A percentile compares a stretch with the other conserved stretches of the same genome.
Conservation (phyloP, 2,888 invertebrate genomes). For the Danaus chrysippus region DNA sequence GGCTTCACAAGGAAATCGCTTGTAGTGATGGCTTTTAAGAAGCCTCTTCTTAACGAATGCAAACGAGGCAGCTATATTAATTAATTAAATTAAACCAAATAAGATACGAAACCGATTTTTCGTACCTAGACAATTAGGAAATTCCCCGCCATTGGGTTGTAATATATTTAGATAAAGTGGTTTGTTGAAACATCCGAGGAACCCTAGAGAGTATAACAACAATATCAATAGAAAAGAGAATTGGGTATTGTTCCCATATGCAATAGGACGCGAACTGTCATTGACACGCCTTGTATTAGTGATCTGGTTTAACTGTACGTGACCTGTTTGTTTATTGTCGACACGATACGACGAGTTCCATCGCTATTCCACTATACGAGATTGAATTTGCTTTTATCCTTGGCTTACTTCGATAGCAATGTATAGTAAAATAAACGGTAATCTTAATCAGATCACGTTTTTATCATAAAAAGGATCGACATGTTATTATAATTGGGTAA, state of each 20-base stretch:
- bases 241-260: conserved; percentile 2
- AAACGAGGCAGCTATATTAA: too few relatives aligned
- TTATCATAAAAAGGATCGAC: conserved; percentile 5
- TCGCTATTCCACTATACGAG: not conserved
- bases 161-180: too few relatives aligned
- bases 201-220: not conserved
- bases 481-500: conserved; percentile 1
- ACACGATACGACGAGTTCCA: not conserved
- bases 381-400: not conserved
- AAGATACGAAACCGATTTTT: too few relatives aligned
- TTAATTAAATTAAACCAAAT: too few relatives aligned
- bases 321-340: not conserved
- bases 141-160: too few relatives aligned
- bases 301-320: conserved; percentile 5
- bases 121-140: too few relatives aligned
- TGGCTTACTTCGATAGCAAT: not conserved
- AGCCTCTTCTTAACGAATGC: too few relatives aligned
- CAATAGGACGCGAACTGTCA: conserved; percentile 5
- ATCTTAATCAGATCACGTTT: conserved; percentile 7
- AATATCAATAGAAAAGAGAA: conserved; percentile 6
- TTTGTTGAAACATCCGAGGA: not conserved
- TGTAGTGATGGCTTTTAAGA: too few relatives aligned
- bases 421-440: not conserved
- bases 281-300: conserved; percentile 3
- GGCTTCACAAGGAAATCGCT: too few relatives aligned